Base-by-base conservation (phyloP, 1,140 invertebrate genomes). In the Sarcophaga peregrina region DNA sequence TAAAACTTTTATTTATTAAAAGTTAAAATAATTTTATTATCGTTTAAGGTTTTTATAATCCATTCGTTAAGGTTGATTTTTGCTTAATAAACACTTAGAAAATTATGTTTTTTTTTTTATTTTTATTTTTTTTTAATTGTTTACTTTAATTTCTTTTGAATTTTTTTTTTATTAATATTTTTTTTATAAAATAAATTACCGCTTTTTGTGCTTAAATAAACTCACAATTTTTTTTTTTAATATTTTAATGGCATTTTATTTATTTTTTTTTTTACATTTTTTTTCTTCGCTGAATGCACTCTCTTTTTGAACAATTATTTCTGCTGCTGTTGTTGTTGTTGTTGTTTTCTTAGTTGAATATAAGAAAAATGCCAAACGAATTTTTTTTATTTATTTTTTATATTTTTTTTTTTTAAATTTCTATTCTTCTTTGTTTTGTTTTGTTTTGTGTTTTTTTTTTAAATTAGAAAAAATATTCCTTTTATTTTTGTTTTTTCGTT, bases 221-320 rank as follows among this genome's bases (percentile, higher is more conserved):
- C 1, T 68, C 17, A 20, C 62, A n/a, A 13, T 4, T 68, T 68
- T 68, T 17, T n/a, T 68, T 68, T 68, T 68, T 68, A 25, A 17
- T 68, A 9, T 25, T 52, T 52, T 10, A 52, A 5, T 52, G 13
- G 13, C 8, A 52, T 52, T 52, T 10, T 52, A 5, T 3, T 52
- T 52, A 3, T 1, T 20, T 20, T 68, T 68, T 68, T 9, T 5
- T 68, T 17, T 68, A 15, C 10, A 6, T 0, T n/a, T 13, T n/a
- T 13, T 58, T 58, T 58, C 6, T 52, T 10, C 8, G 8, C 13
- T 52, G 50, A 52, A 52, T 52, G 50, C 50, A 52, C 50, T 52
- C 62, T 68, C 20, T 68, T 68, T 68, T 68, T n/a, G 7, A 68
- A 68, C 62, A 68, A 68, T 68, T 68, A 20, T 68, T 68, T 68